phyloP scores from a whole-genome alignment of 2,888 invertebrate genomes.

The Drosophila melanosoma region DNA sequence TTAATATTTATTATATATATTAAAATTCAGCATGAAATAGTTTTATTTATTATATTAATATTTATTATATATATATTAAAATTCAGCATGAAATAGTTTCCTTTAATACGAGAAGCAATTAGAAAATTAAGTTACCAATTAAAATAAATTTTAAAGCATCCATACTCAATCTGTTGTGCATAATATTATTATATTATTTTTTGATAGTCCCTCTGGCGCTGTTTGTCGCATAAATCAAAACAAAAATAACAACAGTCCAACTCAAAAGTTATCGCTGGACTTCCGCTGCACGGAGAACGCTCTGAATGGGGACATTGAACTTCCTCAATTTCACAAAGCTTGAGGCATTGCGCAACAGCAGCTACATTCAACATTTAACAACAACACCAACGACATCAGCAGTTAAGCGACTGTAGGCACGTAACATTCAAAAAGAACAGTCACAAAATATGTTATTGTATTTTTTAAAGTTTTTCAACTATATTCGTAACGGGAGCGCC shows the following conservation, averaged over 20 bases:
- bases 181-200: slow-evolving; percentile 5
- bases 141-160: neutral
- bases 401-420: slow-evolving; percentile 43
- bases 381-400: slow-evolving; percentile 9
- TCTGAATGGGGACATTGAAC: slow-evolving; percentile 71
- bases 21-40: too few relatives aligned
- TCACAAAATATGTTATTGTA: slow-evolving; percentile 47
- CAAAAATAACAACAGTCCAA: slow-evolving; percentile 29
- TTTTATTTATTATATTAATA: too few relatives aligned
- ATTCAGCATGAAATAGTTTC: too few relatives aligned
- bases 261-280: slow-evolving; percentile 64
- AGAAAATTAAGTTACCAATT: neutral
- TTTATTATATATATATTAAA: too few relatives aligned
- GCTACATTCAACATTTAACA: slow-evolving; percentile 9
- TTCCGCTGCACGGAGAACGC: slow-evolving; percentile 62
- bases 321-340: slow-evolving; percentile 41
- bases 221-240: slow-evolving; percentile 35
- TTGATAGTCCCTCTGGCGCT: slow-evolving; percentile 1
- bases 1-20: too few relatives aligned
- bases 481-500: slow-evolving; percentile 39
- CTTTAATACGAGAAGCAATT: neutral
- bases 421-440: slow-evolving; percentile 63
- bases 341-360: slow-evolving; percentile 38
- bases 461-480: slow-evolving; percentile 49
- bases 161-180: neutral